Base-by-base conservation (phyloP, 1,140 invertebrate species). In the Akabosia matsudoensis region DNA sequence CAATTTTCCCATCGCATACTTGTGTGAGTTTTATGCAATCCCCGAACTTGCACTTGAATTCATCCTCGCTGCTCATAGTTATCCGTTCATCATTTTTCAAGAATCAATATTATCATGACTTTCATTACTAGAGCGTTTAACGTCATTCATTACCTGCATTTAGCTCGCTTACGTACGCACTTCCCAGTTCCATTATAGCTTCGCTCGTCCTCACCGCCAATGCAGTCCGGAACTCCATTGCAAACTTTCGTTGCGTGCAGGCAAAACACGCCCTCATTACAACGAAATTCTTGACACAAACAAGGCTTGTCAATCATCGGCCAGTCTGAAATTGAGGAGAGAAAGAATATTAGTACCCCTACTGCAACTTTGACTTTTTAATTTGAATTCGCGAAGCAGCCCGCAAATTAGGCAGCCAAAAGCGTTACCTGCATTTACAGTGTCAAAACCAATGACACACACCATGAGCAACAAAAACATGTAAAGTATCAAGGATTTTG, bases 11-110 rank as follows among this genome's bases (percentile, higher is more conserved):
- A 31, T 56, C 30, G 18, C 45, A 74, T 7, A 67, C 61, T 4
- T 30, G 61, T 16, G 34, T 52, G 0, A 76, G 24, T 61, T 70
- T 33, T n/a, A 79, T 79, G 33, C 78, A 79, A 26, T 71, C 79
- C 1, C 79, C 79, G 33, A 79, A 79, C 54, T 79, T 79, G 64
- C 79, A 79, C 26, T 74, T 74, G 54, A 79, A 79, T 33, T 79
- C 75, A 13, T 73, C 74, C 51, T 64, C 1, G 4, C 75, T 75
- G 31, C 74, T n/a, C n/a, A n/a, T n/a, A n/a, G n/a, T n/a, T n/a
- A n/a, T n/a, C n/a, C n/a, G n/a, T n/a, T n/a, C n/a, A n/a, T n/a
- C n/a, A n/a, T n/a, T n/a, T n/a, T n/a, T n/a, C 18, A 37, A 45
- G 7, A 78, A 0, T 13, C 33, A 54, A 45, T 54, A 26, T 30